A percentile compares a stretch with the other conserved stretches of the same genome.
phyloP scores from a whole-genome alignment of 2,888 invertebrate species.

The Caenorhabditis sp. region DNA sequence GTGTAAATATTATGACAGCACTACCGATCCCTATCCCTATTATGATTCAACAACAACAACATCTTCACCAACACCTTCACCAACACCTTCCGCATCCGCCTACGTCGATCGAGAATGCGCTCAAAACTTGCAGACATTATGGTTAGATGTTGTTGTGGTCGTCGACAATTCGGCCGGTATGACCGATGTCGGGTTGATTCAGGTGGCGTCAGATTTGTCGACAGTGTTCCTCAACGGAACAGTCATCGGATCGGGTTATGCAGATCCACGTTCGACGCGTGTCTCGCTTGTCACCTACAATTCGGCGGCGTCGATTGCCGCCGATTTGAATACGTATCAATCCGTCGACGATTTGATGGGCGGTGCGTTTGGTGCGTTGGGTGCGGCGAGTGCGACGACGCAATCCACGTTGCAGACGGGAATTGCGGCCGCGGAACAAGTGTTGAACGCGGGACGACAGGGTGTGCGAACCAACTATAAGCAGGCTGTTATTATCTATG shows the following conservation, averaged over 20 bases:
- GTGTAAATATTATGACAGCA: too few species aligned
- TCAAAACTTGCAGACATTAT: conserved; percentile 19
- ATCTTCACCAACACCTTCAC: too few species aligned
- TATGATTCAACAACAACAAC: too few species aligned
- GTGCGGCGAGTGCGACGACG: background rate
- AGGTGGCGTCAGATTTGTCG: conserved; percentile 19
- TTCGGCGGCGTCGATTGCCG: background rate
- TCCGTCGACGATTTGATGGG: conserved; percentile 19
- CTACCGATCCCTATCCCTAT: too few species aligned
- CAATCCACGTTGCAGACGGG: conserved; percentile 14
- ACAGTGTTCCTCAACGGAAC: conserved; percentile 18
- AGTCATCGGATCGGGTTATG: conserved; percentile 9
- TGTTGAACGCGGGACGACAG: conserved; percentile 10
- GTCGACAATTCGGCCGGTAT: conserved; percentile 36
- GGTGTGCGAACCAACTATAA: conserved; percentile 14
- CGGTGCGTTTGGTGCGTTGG: conserved; percentile 8
- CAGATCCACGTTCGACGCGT: conserved; percentile 18
- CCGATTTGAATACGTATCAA: conserved; percentile 14
- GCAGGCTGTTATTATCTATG: conserved; percentile 29
- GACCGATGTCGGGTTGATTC: conserved; percentile 16
- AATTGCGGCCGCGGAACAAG: conserved; percentile 20
- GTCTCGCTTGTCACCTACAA: conserved; percentile 30
- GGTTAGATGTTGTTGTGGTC: conserved; percentile 30
- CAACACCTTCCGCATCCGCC: background rate
- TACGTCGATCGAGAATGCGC: conserved; percentile 23